Percentiles rank a stretch among this genome's conserved stretches.
Evolutionary conservation across 2,888 invertebrate species (phyloP).

Genomic region (Nemotelus nigrinus): DNA sequence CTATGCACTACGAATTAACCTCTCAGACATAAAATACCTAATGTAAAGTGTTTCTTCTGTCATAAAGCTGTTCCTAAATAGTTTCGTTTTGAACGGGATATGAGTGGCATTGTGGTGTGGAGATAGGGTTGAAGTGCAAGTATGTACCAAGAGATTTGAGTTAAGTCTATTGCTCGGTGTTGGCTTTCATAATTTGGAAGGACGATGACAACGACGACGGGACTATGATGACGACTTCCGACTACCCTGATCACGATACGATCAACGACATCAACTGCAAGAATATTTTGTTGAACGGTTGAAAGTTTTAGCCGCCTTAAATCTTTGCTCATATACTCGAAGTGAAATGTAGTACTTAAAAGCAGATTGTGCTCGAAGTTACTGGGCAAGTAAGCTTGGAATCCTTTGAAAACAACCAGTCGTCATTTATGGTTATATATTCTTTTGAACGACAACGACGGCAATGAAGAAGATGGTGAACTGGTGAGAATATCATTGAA

Average conservation of each 20-base stretch:
- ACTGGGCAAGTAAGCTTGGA: neutral
- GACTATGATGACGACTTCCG: neutral
- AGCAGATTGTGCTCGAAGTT: constrained; percentile 45
- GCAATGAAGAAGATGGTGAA: neutral
- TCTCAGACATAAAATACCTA: too few relatives aligned
- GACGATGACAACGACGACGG: neutral
- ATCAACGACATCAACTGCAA: constrained; percentile 21
- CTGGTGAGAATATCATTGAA: constrained; percentile 13
- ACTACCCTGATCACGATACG: neutral
- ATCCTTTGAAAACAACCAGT: neutral
- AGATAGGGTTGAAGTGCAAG: neutral
- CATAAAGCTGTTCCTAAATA: constrained; percentile 22
- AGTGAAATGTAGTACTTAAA: constrained; percentile 45
- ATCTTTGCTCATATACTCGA: constrained; percentile 42
- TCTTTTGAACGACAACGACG: neutral
- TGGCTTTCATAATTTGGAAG: neutral
- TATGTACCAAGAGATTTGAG: constrained; percentile 7
- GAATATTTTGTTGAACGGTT: neutral
- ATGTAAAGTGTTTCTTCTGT: too few relatives aligned
- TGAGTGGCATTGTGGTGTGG: neutral
- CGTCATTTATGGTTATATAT: neutral
- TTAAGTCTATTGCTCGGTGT: constrained; percentile 5
- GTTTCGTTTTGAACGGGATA: neutral
- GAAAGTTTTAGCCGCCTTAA: constrained; percentile 36
- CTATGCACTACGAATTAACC: too few relatives aligned